Evolutionary conservation across 1,140 invertebrate species (phyloP).

Genomic region (Drosophila truncata): DNA sequence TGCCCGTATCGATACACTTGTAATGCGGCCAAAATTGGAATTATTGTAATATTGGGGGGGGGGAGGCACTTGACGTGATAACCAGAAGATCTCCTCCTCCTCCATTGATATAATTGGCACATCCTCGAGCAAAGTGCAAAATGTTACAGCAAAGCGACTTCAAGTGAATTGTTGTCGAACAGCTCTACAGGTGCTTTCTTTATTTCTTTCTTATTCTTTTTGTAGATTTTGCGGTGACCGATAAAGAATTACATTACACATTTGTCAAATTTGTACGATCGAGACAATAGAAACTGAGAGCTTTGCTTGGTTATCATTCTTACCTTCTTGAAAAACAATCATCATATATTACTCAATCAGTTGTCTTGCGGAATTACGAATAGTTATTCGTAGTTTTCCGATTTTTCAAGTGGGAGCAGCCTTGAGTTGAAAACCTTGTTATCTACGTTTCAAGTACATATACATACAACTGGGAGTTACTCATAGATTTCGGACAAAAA

Average conservation of each 20-base stretch:
- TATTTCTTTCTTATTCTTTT: too few species aligned
- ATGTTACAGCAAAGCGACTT: neutral
- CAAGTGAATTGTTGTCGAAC: slow-evolving; percentile 9
- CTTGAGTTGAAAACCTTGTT: neutral
- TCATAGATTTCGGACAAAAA: neutral
- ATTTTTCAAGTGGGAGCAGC: slow-evolving; percentile 19
- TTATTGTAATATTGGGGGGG: neutral
- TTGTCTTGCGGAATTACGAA: neutral
- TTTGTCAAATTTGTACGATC: neutral
- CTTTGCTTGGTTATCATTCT: neutral
- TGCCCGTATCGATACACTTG: slow-evolving; percentile 19
- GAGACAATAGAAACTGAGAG: neutral
- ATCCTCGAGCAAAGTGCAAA: slow-evolving; percentile 21
- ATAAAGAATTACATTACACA: neutral
- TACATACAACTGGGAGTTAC: neutral
- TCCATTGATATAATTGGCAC: slow-evolving; percentile 12
- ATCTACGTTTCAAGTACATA: neutral
- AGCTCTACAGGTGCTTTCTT: neutral
- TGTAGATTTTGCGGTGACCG: slow-evolving; percentile 3
- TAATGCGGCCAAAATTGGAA: slow-evolving; percentile 31
- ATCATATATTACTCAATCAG: slow-evolving; percentile 3
- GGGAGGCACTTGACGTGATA: slow-evolving; percentile 8
- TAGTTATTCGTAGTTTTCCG: neutral
- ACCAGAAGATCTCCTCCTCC: neutral
- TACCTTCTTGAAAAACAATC: neutral